Percentiles rank a stretch among this genome's conserved stretches.
These are phyloP conservation scores for Hippocampus comes DNA, from an alignment of 2,113 vertebrate species.

Conservation along the genomic window DNA sequence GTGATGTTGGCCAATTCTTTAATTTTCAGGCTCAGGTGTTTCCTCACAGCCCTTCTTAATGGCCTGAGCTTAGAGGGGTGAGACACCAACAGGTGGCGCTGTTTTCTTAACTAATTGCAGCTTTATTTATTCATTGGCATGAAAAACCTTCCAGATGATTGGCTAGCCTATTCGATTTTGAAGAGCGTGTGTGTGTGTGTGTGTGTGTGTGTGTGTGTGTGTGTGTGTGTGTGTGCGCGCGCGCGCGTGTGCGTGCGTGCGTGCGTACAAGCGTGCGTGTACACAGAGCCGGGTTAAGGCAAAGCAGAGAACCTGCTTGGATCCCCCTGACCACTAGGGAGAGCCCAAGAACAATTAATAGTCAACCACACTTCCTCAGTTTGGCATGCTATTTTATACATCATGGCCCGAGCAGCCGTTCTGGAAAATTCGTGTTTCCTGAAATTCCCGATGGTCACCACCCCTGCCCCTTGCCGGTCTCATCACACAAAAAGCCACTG, in stretches of 20 bases:
- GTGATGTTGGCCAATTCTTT: slow-evolving; percentile 38
- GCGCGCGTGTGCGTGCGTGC: too few relatives aligned
- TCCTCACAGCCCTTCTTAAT: slow-evolving; percentile 42
- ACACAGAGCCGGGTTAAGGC: too few relatives aligned
- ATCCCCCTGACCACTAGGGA: neutral
- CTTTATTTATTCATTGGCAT: slow-evolving; percentile 70
- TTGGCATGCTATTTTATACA: neutral
- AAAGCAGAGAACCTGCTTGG: neutral
- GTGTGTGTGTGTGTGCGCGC: too few relatives aligned
- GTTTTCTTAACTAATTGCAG: slow-evolving; percentile 71
- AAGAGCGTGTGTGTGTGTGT: slow-evolving; percentile 15
- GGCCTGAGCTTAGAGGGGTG: slow-evolving; percentile 46
- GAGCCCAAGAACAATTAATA: too few relatives aligned
- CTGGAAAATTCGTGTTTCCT: too few relatives aligned
- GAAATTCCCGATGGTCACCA: too few relatives aligned
- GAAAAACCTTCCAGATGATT: slow-evolving; percentile 59
- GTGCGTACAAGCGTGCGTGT: too few relatives aligned
- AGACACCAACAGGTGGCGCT: slow-evolving; percentile 71
- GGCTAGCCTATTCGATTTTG: slow-evolving; percentile 37
- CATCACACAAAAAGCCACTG: too few relatives aligned
- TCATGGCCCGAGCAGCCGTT: neutral
- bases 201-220: too few relatives aligned
- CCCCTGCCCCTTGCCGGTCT: too few relatives aligned
- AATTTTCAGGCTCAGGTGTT: slow-evolving; percentile 56
- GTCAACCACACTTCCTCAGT: too few relatives aligned